phyloP scores from a whole-genome alignment of 1,140 invertebrate genomes.

The Campoletis sonorensis region DNA sequence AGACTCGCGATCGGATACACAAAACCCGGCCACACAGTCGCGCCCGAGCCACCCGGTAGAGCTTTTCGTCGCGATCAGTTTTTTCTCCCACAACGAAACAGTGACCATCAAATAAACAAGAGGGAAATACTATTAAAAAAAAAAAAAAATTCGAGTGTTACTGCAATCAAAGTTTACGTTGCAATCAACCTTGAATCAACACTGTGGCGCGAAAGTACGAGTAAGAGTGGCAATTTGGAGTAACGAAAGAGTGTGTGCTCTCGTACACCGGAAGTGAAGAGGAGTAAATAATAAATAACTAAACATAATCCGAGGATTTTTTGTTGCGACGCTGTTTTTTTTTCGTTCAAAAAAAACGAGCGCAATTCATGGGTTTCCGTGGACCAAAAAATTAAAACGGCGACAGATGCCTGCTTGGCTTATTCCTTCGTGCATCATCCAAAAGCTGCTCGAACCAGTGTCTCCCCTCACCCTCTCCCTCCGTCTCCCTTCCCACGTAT shows the following conservation, averaged over 20 bases:
- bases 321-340: background rate
- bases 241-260: background rate
- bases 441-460: conserved; percentile 2
- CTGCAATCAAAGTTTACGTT: background rate
- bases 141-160: background rate
- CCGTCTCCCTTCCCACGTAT: background rate
- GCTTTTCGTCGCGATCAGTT: conserved; percentile 14
- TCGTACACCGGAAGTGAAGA: background rate
- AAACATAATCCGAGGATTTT: conserved; percentile 3
- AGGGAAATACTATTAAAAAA: background rate
- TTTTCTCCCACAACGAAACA: conserved; percentile 30
- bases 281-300: background rate
- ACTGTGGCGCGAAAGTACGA: background rate
- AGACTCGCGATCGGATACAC: conserved; percentile 57
- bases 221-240: background rate
- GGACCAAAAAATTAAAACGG: conserved; percentile 23
- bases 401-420: conserved; percentile 8
- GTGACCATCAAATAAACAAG: conserved; percentile 14
- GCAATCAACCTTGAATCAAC: background rate
- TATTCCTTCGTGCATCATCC: background rate
- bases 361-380: background rate
- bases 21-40: conserved; percentile 49
- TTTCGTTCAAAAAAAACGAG: background rate
- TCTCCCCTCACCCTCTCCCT: conserved; percentile 5
- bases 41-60: conserved; percentile 52